Evolutionary conservation across 2,797 vertebrate genomes (phyloP).

Genomic region (Rhodeus uyekii): DNA sequence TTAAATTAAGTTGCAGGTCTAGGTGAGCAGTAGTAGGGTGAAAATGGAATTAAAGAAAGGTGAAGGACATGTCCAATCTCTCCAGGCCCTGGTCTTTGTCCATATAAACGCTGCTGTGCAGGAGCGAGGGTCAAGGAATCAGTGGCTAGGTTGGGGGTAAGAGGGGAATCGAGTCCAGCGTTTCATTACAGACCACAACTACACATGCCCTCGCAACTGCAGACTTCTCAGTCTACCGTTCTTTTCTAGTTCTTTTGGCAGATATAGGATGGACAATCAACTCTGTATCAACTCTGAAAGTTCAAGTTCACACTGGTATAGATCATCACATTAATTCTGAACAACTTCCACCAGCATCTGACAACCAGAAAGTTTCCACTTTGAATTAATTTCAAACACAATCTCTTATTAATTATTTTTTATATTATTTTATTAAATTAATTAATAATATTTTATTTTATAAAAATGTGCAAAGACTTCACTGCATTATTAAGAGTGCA

Average conservation of each 20-base stretch:
- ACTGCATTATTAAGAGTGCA: background rate
- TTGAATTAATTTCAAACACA: background rate
- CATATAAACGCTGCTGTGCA: constrained; percentile 21
- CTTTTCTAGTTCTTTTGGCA: constrained; percentile 30
- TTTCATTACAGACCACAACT: constrained; percentile 38
- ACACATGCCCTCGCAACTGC: constrained; percentile 32
- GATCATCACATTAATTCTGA: background rate
- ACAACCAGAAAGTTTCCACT: background rate
- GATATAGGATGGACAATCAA: background rate
- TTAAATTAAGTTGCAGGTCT: constrained; percentile 35
- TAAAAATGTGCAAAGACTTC: background rate
- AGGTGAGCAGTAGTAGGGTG: constrained; percentile 8
- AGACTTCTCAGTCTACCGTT: constrained; percentile 33
- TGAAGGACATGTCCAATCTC: constrained; percentile 37
- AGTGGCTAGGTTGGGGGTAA: constrained; percentile 2
- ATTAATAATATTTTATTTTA: background rate
- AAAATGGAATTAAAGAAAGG: constrained; percentile 10
- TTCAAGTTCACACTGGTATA: background rate
- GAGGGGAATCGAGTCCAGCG: constrained; percentile 38
- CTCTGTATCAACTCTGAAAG: background rate
- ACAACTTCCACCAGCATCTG: background rate
- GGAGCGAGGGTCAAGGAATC: constrained; percentile 10
- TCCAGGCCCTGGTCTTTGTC: background rate
- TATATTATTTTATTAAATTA: no score
- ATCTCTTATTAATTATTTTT: no score